phyloP scores from a whole-genome alignment of 2,888 invertebrate species.

The Ferrisia virgata region DNA sequence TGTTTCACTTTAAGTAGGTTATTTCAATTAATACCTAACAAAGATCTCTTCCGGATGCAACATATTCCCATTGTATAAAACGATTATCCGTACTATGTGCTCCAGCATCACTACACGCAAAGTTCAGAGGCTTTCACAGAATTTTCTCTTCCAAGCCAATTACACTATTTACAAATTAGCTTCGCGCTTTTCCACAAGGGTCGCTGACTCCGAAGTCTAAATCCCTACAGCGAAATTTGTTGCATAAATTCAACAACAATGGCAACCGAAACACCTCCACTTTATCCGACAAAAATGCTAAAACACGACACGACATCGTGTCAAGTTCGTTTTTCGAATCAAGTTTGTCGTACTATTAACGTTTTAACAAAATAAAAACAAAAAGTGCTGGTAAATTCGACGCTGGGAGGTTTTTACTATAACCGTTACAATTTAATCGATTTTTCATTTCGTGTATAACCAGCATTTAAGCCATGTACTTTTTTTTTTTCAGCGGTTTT shows the following conservation, averaged over 20 bases:
- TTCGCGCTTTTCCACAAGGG: too few relatives aligned
- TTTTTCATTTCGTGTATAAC: conserved; percentile 15
- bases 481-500: background rate
- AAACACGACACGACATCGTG: background rate
- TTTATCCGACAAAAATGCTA: background rate
- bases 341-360: background rate
- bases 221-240: background rate
- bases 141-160: too few relatives aligned
- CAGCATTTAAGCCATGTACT: conserved; percentile 1
- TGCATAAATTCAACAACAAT: background rate
- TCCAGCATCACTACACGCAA: too few relatives aligned
- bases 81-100: too few relatives aligned
- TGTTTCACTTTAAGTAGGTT: too few relatives aligned
- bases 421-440: conserved; percentile 21
- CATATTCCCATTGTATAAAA: too few relatives aligned
- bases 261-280: background rate
- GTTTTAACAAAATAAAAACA: background rate
- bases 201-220: background rate
- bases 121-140: too few relatives aligned
- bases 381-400: background rate
- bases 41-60: too few relatives aligned
- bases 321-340: conserved; percentile 3
- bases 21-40: too few relatives aligned
- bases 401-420: background rate
- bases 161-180: too few relatives aligned